These are phyloP conservation scores for Drosophila tani DNA, from an alignment of 1,140 invertebrate species.

Conservation along the genomic window DNA sequence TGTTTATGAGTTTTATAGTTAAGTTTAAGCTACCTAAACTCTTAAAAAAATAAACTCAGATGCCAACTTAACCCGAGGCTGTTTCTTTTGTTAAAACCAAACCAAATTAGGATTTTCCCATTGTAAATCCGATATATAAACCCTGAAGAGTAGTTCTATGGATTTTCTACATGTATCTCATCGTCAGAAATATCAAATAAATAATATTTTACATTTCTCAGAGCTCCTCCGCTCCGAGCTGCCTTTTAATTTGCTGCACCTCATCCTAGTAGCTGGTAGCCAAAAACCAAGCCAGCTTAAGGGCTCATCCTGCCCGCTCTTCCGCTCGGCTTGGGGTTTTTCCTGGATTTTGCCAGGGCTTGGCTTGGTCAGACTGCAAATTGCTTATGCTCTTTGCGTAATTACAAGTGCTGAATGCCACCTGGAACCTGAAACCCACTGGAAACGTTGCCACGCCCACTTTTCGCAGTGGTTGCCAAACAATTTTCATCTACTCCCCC, in stretches of 20 bases:
- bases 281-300: slow-evolving; percentile 47
- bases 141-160: not conserved
- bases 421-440: slow-evolving; percentile 15
- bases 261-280: slow-evolving; percentile 7
- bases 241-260: slow-evolving; percentile 30
- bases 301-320: slow-evolving; percentile 21
- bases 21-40: no score
- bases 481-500: slow-evolving; percentile 16
- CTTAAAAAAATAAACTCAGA: no score
- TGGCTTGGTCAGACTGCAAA: slow-evolving; percentile 52
- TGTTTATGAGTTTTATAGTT: no score
- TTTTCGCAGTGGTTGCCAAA: slow-evolving; percentile 31
- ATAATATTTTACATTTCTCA: slow-evolving; percentile 14
- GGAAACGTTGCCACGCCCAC: not conserved
- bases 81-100: not conserved
- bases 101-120: not conserved
- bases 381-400: slow-evolving; percentile 78
- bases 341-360: slow-evolving; percentile 11
- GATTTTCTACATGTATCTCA: not conserved
- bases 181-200: not conserved
- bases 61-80: not conserved
- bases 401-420: slow-evolving; percentile 52
- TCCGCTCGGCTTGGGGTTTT: slow-evolving; percentile 10
- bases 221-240: not conserved
- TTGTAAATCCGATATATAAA: not conserved